These are phyloP conservation scores for Helicoverpa assulta DNA, from an alignment of 2,888 invertebrate species.

Conservation along the genomic window DNA sequence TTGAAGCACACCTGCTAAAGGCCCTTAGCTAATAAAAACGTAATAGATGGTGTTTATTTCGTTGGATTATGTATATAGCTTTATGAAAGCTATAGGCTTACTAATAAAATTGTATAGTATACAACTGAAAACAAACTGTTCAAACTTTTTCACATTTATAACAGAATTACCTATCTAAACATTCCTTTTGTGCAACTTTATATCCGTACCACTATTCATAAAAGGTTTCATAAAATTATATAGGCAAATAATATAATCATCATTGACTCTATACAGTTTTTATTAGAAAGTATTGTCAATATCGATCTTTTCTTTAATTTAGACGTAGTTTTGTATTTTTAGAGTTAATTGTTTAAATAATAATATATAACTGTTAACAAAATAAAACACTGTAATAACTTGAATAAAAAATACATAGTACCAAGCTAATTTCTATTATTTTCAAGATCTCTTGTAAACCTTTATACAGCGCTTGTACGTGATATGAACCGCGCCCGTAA, in stretches of 20 bases:
- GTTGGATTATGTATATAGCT: conserved; percentile 37
- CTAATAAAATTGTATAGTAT: conserved; percentile 52
- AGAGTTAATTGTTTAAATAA: conserved; percentile 62
- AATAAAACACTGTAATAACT: conserved; percentile 55
- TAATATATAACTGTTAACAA: conserved; percentile 63
- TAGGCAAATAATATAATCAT: not conserved
- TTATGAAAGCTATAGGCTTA: conserved; percentile 50
- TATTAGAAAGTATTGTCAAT: conserved; percentile 31
- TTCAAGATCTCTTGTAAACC: not conserved
- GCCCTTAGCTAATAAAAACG: conserved; percentile 26
- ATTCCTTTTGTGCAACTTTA: too few relatives aligned
- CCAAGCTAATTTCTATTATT: conserved; percentile 13
- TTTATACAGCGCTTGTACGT: too few relatives aligned
- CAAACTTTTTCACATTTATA: too few relatives aligned
- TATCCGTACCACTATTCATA: too few relatives aligned
- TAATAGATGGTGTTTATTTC: conserved; percentile 26
- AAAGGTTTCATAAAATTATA: too few relatives aligned
- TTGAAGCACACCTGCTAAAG: not conserved
- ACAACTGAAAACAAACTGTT: conserved; percentile 9
- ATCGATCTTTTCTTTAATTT: conserved; percentile 38
- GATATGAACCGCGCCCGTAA: too few relatives aligned
- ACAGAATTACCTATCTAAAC: too few relatives aligned
- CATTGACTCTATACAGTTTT: conserved; percentile 29
- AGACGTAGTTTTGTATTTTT: conserved; percentile 58
- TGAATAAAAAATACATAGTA: conserved; percentile 55